Base-by-base conservation (phyloP, 1,140 invertebrate species). In the Chelonus insularis region DNA sequence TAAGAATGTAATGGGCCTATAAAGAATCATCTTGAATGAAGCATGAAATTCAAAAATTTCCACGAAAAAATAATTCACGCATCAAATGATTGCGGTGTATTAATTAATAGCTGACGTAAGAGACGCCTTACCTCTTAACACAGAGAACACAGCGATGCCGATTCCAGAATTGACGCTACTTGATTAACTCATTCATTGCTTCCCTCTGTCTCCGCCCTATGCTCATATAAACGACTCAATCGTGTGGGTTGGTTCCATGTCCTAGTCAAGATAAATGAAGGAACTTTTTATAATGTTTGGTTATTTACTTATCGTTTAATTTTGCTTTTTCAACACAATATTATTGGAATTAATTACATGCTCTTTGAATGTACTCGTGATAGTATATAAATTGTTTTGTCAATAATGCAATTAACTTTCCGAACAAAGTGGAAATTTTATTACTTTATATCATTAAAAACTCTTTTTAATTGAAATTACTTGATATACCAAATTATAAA, bases 131-230 rank as follows among this genome's bases (percentile, higher is more conserved):
- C 48, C n/a, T 29, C 48, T 21, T 43, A 16, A 16, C 16, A 43
- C 16, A 45, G 11, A 21, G 18, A 12, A 58, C 21, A 16, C 20
- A 36, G 43, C 11, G 14, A 48, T 16, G 21, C 23, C 43, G 39
- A 57, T 20, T n/a, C 34, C 36, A 20, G 29, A 43, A 50, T 59
- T 59, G 57, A 59, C 47, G 57, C 20, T 25, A 39, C 32, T 59
- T 59, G 57, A 59, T 59, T 59, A 59, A 50, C 45, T 43, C 57
- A 59, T 59, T 59, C 45, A 59, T 50, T 59, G 57, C 14, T 25
- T 12, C n/a, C 39, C 21, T 12, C 21, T 41, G 43, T 58, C 32
- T 25, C 52, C 34, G 43, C 57, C 43, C 43, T 48, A 14, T 34
- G 32, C 11, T 29, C 43, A 16, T 41, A 45, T 16, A 39, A 16